Conservation (phyloP, 2,888 invertebrate species). For the Cerastis rubricosa region DNA sequence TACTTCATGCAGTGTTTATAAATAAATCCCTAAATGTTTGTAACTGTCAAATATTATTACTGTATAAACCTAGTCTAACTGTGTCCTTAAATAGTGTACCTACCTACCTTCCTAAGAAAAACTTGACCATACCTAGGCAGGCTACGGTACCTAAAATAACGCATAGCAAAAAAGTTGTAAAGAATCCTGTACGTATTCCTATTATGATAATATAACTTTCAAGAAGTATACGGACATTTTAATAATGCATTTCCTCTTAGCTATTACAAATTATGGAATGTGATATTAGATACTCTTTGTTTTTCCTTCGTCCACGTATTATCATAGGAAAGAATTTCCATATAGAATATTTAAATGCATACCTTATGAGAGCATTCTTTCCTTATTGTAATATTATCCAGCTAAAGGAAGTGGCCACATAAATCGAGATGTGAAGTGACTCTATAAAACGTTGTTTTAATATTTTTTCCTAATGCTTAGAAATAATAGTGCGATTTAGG, state of each 20-base stretch:
- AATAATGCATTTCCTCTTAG: constrained; percentile 41
- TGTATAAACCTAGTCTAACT: background rate
- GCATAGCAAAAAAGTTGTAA: no score
- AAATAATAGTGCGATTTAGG: background rate
- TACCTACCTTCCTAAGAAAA: no score
- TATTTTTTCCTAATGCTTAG: background rate
- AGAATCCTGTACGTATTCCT: background rate
- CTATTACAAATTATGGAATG: constrained; percentile 53
- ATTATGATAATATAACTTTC: background rate
- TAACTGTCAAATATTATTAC: no score
- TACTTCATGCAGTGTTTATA: background rate
- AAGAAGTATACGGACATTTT: constrained; percentile 28
- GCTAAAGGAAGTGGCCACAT: constrained; percentile 9
- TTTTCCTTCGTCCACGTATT: constrained; percentile 52
- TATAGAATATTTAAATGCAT: constrained; percentile 61
- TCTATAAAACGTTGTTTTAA: background rate
- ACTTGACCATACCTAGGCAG: background rate
- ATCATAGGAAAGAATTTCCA: constrained; percentile 55
- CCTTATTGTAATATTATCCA: constrained; percentile 51
- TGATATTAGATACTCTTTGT: constrained; percentile 47
- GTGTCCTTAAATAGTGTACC: background rate
- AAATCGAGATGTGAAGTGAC: constrained; percentile 1
- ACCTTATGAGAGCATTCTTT: constrained; percentile 55
- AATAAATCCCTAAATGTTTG: background rate
- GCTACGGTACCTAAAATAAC: background rate